These are phyloP conservation scores for Apantesis nais DNA, from an alignment of 2,888 invertebrate genomes.

Conservation along the genomic window DNA sequence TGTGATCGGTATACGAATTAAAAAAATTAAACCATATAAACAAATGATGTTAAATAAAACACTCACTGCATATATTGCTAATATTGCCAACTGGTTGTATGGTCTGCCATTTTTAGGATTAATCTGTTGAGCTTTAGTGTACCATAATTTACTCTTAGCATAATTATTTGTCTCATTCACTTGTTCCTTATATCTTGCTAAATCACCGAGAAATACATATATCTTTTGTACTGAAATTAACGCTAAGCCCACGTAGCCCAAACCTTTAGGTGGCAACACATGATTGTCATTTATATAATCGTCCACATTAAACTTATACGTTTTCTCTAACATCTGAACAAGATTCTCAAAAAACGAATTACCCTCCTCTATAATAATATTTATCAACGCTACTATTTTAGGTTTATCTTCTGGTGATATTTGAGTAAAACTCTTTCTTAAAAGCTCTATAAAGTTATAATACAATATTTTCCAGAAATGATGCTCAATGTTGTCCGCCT, in stretches of 20 bases:
- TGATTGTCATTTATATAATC: conserved; percentile 87
- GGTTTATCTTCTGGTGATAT: conserved; percentile 87
- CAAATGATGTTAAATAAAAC: not conserved
- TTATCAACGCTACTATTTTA: conserved; percentile 87
- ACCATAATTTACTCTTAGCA: conserved; percentile 91
- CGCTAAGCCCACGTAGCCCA: conserved; percentile 90
- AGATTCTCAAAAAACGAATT: conserved; percentile 91
- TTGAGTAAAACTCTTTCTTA: conserved; percentile 89
- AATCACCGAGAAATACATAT: conserved; percentile 95
- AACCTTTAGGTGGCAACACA: conserved; percentile 86
- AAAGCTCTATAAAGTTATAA: conserved; percentile 93
- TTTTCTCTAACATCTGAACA: conserved; percentile 89
- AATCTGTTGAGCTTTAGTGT: conserved; percentile 96
- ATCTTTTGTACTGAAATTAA: conserved; percentile 95
- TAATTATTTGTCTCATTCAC: conserved; percentile 93
- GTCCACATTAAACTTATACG: conserved; percentile 90
- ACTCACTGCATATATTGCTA: conserved; percentile 93
- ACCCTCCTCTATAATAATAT: conserved; percentile 92
- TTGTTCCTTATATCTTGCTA: conserved; percentile 95
- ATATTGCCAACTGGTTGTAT: conserved; percentile 96
- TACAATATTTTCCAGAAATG: conserved; percentile 96
- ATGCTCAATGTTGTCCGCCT: conserved; percentile 94
- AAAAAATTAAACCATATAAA: not conserved
- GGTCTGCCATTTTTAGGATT: conserved; percentile 98
- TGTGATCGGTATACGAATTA: not conserved